Evolutionary conservation across 2,888 invertebrate genomes (phyloP).

Genomic region (Netelia virgata): DNA sequence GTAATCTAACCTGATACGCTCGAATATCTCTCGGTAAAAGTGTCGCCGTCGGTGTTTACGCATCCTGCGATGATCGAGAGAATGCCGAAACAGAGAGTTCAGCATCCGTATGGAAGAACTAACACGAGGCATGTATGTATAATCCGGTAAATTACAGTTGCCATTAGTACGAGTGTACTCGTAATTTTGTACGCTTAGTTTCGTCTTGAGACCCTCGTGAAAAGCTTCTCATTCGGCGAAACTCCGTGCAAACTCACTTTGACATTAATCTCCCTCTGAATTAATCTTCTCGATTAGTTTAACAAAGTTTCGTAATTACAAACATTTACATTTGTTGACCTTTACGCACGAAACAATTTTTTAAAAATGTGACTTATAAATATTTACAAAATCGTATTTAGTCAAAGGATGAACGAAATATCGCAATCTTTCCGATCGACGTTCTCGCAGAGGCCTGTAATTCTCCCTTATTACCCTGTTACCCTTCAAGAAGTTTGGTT

Average conservation of each 20-base stretch:
- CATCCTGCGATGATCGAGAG: slow-evolving; percentile 15
- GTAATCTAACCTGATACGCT: slow-evolving; percentile 56
- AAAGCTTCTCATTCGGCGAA: not conserved
- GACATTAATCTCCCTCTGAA: not conserved
- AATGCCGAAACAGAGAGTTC: slow-evolving; percentile 10
- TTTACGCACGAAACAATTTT: too few relatives aligned
- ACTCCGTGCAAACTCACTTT: too few relatives aligned
- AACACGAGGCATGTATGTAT: not conserved
- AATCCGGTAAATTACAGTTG: too few relatives aligned
- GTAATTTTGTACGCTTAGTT: too few relatives aligned
- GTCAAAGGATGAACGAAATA: not conserved
- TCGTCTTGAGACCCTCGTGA: too few relatives aligned
- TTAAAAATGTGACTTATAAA: too few relatives aligned
- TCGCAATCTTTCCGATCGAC: slow-evolving; percentile 15
- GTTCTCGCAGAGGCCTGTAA: slow-evolving; percentile 35
- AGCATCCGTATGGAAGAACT: not conserved
- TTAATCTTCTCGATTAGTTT: not conserved
- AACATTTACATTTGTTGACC: too few relatives aligned
- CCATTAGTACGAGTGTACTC: too few relatives aligned
- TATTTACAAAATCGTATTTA: not conserved
- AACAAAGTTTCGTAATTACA: too few relatives aligned
- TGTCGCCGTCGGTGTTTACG: slow-evolving; percentile 3
- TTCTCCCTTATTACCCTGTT: not conserved
- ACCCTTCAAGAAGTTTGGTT: slow-evolving; percentile 28
- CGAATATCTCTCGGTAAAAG: slow-evolving; percentile 49